Percentiles rank a stretch among this genome's conserved stretches.
Evolutionary conservation across 2,113 vertebrate species (phyloP).

Genomic region (Mionectes macconnelli): DNA sequence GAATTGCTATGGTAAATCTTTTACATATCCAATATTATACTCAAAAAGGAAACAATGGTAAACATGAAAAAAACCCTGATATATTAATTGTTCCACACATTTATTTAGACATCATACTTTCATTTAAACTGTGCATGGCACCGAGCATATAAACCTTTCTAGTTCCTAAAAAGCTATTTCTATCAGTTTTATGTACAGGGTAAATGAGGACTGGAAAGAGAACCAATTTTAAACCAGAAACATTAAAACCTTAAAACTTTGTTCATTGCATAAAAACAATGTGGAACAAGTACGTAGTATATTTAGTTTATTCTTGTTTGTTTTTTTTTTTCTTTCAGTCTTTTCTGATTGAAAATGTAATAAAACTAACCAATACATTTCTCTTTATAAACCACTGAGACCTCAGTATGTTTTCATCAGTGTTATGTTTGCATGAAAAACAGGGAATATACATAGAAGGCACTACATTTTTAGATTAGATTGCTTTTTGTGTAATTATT

Average conservation of each 20-base stretch:
- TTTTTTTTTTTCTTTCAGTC: not conserved
- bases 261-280: not conserved
- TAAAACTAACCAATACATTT: not conserved
- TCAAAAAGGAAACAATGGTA: not conserved
- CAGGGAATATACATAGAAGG: not conserved
- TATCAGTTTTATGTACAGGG: not conserved
- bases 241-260: not conserved
- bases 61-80: not conserved
- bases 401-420: not conserved
- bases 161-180: not conserved
- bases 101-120: conserved; percentile 3
- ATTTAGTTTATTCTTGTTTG: not conserved
- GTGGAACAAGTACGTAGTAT: not conserved
- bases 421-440: not conserved
- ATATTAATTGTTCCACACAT: not conserved
- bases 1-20: conserved; percentile 32
- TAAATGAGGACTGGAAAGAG: not conserved
- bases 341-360: not conserved
- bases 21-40: conserved; percentile 3
- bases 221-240: not conserved
- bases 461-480: not conserved
- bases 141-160: not conserved
- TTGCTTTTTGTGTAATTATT: not conserved
- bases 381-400: not conserved
- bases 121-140: not conserved